phyloP scores from a whole-genome alignment of 2,113 vertebrate genomes.

The Hipposideros armiger region DNA sequence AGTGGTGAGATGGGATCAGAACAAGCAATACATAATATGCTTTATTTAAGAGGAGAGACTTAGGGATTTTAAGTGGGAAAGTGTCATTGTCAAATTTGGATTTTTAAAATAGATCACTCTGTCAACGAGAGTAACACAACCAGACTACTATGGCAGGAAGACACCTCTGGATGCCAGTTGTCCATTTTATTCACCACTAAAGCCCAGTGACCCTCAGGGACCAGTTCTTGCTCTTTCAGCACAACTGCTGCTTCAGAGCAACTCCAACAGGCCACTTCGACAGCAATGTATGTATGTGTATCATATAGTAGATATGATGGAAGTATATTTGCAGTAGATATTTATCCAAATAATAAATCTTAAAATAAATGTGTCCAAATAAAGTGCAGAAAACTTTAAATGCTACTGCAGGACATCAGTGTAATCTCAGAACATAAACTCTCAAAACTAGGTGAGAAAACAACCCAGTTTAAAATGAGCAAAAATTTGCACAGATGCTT shows the following conservation, averaged over 20 bases:
- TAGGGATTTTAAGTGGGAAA: neutral
- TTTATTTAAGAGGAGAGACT: neutral
- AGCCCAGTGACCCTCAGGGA: neutral
- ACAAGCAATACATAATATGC: neutral
- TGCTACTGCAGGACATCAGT: neutral
- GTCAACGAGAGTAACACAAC: neutral
- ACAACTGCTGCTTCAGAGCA: neutral
- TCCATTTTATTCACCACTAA: neutral
- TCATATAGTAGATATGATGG: neutral
- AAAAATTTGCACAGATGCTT: neutral
- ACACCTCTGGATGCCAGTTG: neutral
- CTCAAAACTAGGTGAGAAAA: constrained; percentile 19
- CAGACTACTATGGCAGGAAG: neutral
- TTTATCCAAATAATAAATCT: constrained; percentile 3
- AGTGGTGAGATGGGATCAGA: neutral
- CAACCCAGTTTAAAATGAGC: neutral
- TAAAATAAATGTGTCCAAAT: neutral
- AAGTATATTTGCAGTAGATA: neutral
- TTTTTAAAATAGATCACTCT: neutral
- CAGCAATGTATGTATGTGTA: neutral
- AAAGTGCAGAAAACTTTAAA: neutral
- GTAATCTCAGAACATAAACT: neutral
- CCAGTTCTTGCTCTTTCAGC: neutral
- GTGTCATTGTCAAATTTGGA: neutral
- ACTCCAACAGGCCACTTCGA: neutral